Evolutionary conservation across 2,888 invertebrate species (phyloP), one percentile per base, ranked within the genome.

Genomic region (Mimas tiliae): DNA sequence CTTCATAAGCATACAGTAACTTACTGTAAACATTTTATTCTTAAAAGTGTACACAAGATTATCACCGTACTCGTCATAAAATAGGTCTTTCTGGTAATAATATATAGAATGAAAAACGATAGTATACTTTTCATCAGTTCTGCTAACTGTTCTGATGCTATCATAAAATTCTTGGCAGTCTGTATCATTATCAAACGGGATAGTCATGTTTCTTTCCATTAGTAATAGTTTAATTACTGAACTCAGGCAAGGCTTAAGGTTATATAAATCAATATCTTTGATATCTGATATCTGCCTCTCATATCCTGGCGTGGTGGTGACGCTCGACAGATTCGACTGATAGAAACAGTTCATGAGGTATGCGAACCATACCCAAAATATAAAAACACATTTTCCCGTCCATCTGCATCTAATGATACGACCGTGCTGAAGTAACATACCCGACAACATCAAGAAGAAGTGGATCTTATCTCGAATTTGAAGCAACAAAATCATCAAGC

Each of bases 1-100:
- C 55, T 85, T 82, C 6, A 86, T 71, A 51, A 81, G 89, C n/a
- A 85, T 82, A 0, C 80, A 79, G 55, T 85, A 88, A 3, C 87
- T 76, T 1, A 84, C 66, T 64, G 85, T 85, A 6, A 75, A 74
- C 9, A 81, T 71, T 0, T 87, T 85, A 7, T 73, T 70, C 0
- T 67, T 34, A 53, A 87, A 78, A 3, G 62, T 14, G 58, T 79
- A 79, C 12, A 83, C 34, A 8, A 62, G 67, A 34, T 45, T 45
- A n/a, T 47, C 27, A 11, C 53, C 64, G 16, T 52, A 64, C 27
- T 64, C 52, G 3, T 64, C 64, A 33, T 53, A 45, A 45, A 64
- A 64, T 12, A 21, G 2, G 45, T 64, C n/a, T 42, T n/a, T 27
- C 6, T 64, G 6, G 9, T 64, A 64, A 6, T 14, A 21, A 53